Percentiles rank a stretch among this genome's conserved stretches.
phyloP scores from a whole-genome alignment of 2,113 vertebrate species.

The Jaculus jaculus region DNA sequence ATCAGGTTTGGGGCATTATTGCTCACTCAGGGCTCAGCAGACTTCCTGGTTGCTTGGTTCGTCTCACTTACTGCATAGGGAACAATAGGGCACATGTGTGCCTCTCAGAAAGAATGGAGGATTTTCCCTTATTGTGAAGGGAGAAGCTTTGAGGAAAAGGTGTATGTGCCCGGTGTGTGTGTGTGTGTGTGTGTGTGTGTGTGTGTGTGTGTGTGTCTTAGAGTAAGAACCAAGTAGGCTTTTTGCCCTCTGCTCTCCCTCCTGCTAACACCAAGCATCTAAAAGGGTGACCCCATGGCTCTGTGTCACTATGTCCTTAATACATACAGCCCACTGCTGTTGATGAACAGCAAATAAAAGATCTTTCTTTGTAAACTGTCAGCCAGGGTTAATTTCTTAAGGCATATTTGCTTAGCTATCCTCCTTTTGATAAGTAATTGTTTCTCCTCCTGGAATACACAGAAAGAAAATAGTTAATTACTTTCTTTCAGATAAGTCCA shows the following conservation, averaged over 20 bases:
- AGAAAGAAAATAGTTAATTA: constrained; percentile 61
- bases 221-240: neutral
- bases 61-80: neutral
- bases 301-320: neutral
- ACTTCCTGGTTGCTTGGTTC: neutral
- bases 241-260: neutral
- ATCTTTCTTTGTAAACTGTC: neutral
- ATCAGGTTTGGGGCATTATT: neutral
- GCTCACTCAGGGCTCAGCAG: neutral
- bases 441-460: constrained; percentile 9
- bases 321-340: neutral
- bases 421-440: constrained; percentile 47
- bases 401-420: constrained; percentile 16
- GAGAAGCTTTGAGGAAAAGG: neutral
- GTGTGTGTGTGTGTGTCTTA: no score
- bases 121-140: neutral
- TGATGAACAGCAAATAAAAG: constrained; percentile 9
- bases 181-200: neutral
- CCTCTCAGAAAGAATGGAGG: neutral
- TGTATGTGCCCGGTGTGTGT: neutral
- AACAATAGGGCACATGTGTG: neutral
- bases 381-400: constrained; percentile 27
- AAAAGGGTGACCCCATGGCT: neutral
- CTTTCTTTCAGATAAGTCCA: constrained; percentile 17
- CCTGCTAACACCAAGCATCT: neutral